Conservation (phyloP, 2,113 vertebrate species). For the Xenus cinereus region DNA sequence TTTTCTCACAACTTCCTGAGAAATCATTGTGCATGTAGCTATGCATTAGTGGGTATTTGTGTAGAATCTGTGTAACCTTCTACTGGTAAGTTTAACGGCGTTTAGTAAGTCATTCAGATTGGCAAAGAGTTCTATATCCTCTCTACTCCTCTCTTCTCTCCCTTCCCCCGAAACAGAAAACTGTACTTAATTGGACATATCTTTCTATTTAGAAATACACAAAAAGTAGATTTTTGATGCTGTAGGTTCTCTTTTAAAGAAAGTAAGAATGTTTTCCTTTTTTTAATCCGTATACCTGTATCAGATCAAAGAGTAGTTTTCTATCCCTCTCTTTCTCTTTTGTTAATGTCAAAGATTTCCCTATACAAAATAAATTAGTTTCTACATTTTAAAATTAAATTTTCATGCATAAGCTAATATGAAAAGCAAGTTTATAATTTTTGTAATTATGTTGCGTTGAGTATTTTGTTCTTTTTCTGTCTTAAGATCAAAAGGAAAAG, state of each 20-base stretch:
- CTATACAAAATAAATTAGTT: not conserved
- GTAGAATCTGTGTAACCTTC: not conserved
- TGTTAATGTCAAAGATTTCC: not conserved
- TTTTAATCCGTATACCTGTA: not conserved
- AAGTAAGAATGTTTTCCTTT: not conserved
- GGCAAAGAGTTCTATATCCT: not conserved
- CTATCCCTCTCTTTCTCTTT: not conserved
- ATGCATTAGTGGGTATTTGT: not conserved
- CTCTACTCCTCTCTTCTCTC: not conserved
- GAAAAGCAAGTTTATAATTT: not conserved
- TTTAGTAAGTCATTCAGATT: not conserved
- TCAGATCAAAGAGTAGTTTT: not conserved
- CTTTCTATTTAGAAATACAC: not conserved
- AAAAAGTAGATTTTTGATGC: not conserved
- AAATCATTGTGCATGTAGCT: not conserved
- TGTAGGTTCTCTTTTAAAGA: not conserved
- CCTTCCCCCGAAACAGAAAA: not conserved
- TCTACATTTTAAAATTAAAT: not conserved
- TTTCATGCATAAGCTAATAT: not conserved
- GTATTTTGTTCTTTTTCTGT: not conserved
- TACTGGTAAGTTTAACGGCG: not conserved
- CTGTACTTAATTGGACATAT: not conserved
- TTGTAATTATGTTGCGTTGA: not conserved
- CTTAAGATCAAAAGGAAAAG: constrained; percentile 82
- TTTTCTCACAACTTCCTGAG: not conserved